Evolutionary conservation across 2,797 vertebrate species (phyloP), one percentile per base, ranked within the genome.

Genomic region (Ptychobarbus kaznakovi): DNA sequence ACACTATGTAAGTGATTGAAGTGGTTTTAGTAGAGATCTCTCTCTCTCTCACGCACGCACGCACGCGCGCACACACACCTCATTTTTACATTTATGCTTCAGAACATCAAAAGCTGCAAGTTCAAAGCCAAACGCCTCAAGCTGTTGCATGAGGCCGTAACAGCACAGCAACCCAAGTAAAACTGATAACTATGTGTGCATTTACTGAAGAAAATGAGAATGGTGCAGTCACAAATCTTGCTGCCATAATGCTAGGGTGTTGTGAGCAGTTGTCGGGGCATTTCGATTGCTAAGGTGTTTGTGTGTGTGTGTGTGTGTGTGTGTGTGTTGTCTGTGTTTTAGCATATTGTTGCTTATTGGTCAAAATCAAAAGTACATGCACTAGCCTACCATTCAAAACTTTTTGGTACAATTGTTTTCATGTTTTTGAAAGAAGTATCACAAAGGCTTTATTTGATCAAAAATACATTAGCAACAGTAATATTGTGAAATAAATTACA

Each of bases 61-160:
- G 49, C 82, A 82, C 81, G 51, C 13, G 49, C 42, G 61, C 51
- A 80, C n/a, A 76, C 16, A 44, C 40, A n/a, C 51, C 9, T 68
- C 3, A 76, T 77, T 77, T 75, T 84, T 58, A 44, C 42, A 68
- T 42, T 70, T 78, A 79, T 56, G 49, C 65, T 66, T 69, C 63
- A 79, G 22, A 79, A 66, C 78, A 80, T 80, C 78, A 80, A 79
- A 79, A 79, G 76, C 56, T 63, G 15, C 76, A 63, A 66, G 78
- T 80, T 80, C 78, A 80, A 80, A 80, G 78, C 63, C 61, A 22
- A 35, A 63, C 9, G 40, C 76, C 56, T 13, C 56, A 18, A 63
- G 76, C 76, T 79, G 76, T 79, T 79, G 56, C 76, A 78, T 63
- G n/a, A 63, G n/a, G 38, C 53, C n/a, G 10, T 63, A 61, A 63